Conservation (phyloP, 2,888 invertebrate species). For the Acleris literana region DNA sequence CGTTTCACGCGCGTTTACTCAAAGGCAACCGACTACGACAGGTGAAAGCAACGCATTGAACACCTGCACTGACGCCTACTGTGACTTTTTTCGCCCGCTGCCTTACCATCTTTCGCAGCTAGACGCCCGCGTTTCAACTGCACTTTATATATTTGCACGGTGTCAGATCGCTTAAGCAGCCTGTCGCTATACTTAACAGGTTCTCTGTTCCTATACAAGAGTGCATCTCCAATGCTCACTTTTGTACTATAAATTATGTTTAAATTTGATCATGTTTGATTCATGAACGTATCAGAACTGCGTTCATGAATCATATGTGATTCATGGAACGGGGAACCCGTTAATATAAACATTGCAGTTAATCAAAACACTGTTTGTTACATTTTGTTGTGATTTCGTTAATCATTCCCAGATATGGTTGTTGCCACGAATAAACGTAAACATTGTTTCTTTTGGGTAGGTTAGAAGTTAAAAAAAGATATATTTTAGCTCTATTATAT, state of each 20-base stretch:
- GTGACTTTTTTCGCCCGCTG: slow-evolving; percentile 26
- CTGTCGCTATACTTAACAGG: too few relatives aligned
- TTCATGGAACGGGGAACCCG: neutral
- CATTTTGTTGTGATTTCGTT: neutral
- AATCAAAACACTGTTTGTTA: neutral
- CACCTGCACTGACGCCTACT: slow-evolving; percentile 37
- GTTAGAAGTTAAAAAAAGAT: neutral
- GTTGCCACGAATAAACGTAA: slow-evolving; percentile 1
- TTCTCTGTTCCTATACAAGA: too few relatives aligned
- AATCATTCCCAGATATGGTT: slow-evolving; percentile 4
- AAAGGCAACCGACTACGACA: slow-evolving; percentile 85
- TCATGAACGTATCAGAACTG: too few relatives aligned
- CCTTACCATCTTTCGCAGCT: slow-evolving; percentile 36
- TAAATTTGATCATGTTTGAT: too few relatives aligned
- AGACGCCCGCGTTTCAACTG: slow-evolving; percentile 40
- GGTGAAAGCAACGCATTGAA: slow-evolving; percentile 59
- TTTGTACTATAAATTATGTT: too few relatives aligned
- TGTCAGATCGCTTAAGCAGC: neutral
- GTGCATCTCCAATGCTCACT: too few relatives aligned
- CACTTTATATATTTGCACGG: slow-evolving; percentile 14
- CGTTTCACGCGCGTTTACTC: slow-evolving; percentile 90
- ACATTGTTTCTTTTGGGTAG: slow-evolving; percentile 3
- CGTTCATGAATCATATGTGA: neutral
- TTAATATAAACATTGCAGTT: slow-evolving; percentile 4
- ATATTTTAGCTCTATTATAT: slow-evolving; percentile 9